Evolutionary conservation across 2,113 vertebrate species (phyloP), one percentile per base, ranked within the genome.

Genomic region (Forbesichthys papilliferus): DNA sequence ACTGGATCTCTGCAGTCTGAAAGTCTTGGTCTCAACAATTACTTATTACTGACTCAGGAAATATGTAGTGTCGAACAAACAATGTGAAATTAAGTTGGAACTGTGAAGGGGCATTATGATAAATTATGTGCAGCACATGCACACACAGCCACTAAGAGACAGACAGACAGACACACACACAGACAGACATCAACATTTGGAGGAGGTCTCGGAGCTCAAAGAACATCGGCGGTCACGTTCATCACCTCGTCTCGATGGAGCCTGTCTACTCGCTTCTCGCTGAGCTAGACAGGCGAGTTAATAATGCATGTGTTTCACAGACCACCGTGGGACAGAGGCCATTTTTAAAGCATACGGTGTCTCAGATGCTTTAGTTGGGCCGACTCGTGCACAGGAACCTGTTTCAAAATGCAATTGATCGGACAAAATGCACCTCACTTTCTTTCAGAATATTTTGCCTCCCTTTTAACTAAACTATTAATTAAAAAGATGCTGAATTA

Each of bases 351-450:
- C 18, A 84, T 80, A 18, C 14, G 0, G 68, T 76, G 84, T 84
- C 68, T 69, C 76, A 86, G 75, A 84, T 78, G 61, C 77, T 86
- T 74, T 61, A 48, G 27, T 27, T 62, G 1, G 47, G 51, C 69
- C 36, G 58, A 80, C 75, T 86, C 81, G 67, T 86, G 80, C 85
- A 85, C 82, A 73, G 72, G 77, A 90, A 75, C 52, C 61, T 75
- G 87, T 89, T 27, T 74, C 90, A 91, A 91, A 85, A 89, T 90
- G 74, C 77, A 42, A 90, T 80, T 75, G 82, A 84, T 88, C 2
- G 16, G 74, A 89, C 84, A 87, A 85, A 90, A 85, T 65, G 73
- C 74, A 27, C 27, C 27, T 27, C 27, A 20, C 20, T 27, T 27
- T 27, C 36, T 42, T 5, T 42, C 36, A 1, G 36, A 42, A 42